Conservation (phyloP, 2,113 vertebrate species). For the Cranoglanis bouderius region DNA sequence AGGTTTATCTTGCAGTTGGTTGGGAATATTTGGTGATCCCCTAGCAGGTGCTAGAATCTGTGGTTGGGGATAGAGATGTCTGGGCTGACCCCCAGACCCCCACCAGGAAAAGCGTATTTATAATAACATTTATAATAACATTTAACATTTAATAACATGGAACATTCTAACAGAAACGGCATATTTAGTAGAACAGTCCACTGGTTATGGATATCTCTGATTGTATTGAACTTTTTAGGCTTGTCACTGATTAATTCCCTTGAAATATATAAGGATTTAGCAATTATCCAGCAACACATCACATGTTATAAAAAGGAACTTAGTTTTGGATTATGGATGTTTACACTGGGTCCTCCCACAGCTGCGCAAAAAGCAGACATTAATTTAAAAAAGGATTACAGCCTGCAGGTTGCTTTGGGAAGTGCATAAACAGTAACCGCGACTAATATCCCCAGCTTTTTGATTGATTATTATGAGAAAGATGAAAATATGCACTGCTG, state of each 20-base stretch:
- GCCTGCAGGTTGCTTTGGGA: constrained; percentile 8
- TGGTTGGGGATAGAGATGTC: background rate
- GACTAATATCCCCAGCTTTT: background rate
- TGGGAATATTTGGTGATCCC: background rate
- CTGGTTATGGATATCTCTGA: background rate
- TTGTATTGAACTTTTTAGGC: background rate
- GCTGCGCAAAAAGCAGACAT: background rate
- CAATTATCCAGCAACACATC: background rate
- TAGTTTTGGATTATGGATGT: background rate
- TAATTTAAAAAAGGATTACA: constrained; percentile 12
- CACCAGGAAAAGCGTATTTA: background rate
- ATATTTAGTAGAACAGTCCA: background rate
- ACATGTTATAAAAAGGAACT: background rate
- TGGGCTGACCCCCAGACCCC: background rate
- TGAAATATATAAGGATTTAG: background rate
- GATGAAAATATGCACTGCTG: background rate
- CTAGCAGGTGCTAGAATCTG: background rate
- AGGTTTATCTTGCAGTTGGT: background rate
- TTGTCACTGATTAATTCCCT: constrained; percentile 4
- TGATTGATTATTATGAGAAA: constrained; percentile 12
- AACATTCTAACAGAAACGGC: background rate
- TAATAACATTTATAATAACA: background rate
- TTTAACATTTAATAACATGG: background rate
- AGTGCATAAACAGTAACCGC: background rate
- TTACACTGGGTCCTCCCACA: background rate